Percentiles rank a stretch among this genome's conserved stretches.
Conservation (phyloP, 2,797 vertebrate genomes). For the Phoxinus dragarum region DNA sequence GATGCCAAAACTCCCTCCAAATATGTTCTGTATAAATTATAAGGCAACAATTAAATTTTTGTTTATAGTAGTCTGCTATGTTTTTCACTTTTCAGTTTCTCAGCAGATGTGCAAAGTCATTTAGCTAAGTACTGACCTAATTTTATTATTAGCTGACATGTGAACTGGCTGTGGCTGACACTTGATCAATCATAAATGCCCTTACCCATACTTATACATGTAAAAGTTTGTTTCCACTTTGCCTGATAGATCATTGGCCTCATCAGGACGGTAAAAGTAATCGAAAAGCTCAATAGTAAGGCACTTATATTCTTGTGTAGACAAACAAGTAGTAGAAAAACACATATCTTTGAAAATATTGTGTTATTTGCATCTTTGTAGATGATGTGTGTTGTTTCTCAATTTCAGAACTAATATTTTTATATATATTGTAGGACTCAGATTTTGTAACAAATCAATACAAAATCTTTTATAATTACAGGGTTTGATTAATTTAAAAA, state of each 20-base stretch:
- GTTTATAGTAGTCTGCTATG: neutral
- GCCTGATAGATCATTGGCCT: constrained; percentile 52
- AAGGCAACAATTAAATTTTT: neutral
- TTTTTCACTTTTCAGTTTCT: neutral
- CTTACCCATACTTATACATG: constrained; percentile 67
- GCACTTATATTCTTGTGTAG: constrained; percentile 3
- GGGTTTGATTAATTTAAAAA: constrained; percentile 17
- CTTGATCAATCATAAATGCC: constrained; percentile 69
- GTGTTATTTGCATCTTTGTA: neutral
- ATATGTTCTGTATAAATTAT: neutral
- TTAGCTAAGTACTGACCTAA: constrained; percentile 3
- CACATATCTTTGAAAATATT: constrained; percentile 35
- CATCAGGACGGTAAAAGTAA: constrained; percentile 2
- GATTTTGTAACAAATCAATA: neutral
- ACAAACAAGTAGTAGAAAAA: neutral
- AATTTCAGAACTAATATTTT: neutral
- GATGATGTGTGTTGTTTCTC: neutral
- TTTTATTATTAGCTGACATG: constrained; percentile 68
- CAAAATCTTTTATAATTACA: neutral
- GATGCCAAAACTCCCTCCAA: neutral
- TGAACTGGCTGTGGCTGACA: constrained; percentile 13
- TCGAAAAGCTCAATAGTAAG: constrained; percentile 48
- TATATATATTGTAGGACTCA: neutral
- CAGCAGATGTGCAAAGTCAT: neutral
- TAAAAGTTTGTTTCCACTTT: constrained; percentile 57